A percentile compares a stretch with the other conserved stretches of the same genome.
These are phyloP conservation scores for Campoletis sonorensis DNA, from an alignment of 1,140 invertebrate genomes.

Conservation along the genomic window DNA sequence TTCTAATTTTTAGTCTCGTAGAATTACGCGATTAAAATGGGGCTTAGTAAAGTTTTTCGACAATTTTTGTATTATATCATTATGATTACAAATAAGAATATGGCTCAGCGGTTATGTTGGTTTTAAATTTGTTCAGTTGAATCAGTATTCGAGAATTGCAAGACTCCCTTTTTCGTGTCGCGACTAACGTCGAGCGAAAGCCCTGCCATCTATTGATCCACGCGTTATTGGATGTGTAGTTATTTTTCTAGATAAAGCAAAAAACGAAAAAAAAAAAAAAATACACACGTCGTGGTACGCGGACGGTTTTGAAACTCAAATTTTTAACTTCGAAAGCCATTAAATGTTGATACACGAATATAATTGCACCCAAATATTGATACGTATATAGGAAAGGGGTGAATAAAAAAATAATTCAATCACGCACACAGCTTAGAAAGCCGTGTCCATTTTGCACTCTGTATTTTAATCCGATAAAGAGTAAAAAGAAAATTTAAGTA, in stretches of 20 bases:
- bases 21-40: too few species aligned
- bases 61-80: too few species aligned
- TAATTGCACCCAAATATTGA: constrained; percentile 29
- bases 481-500: background rate
- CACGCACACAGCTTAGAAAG: constrained; percentile 37
- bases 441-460: constrained; percentile 38
- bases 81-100: too few species aligned
- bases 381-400: background rate
- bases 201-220: constrained; percentile 41
- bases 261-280: constrained; percentile 7
- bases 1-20: too few species aligned
- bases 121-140: background rate
- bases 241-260: constrained; percentile 41
- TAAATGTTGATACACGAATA: constrained; percentile 38
- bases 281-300: background rate
- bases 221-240: constrained; percentile 41
- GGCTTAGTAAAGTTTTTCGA: too few species aligned
- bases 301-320: background rate
- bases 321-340: constrained; percentile 38
- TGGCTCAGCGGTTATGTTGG: too few species aligned
- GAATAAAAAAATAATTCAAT: constrained; percentile 17
- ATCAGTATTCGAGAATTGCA: constrained; percentile 27
- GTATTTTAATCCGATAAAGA: constrained; percentile 4
- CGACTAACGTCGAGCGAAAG: constrained; percentile 36
- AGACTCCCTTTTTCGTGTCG: constrained; percentile 30